phyloP scores from a whole-genome alignment of 2,113 vertebrate species.

The Ophthalmotilapia sp. region DNA sequence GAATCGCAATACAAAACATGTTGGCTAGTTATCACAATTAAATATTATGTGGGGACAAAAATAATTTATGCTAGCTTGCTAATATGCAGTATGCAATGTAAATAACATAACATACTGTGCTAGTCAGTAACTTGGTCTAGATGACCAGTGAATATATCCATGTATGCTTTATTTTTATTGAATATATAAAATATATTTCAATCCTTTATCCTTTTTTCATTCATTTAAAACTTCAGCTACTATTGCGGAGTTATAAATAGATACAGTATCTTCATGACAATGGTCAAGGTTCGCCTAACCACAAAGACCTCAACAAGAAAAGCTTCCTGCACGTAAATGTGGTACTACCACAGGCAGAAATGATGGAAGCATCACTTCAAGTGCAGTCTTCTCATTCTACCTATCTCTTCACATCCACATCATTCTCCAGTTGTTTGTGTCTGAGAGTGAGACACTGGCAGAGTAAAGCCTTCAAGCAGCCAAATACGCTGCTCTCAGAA shows the following conservation, averaged over 20 bases:
- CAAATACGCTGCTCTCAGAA: slow-evolving; percentile 17
- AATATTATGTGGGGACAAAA: not conserved
- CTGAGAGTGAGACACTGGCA: slow-evolving; percentile 5
- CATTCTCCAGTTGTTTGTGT: slow-evolving; percentile 15
- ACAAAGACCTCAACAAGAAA: slow-evolving; percentile 1
- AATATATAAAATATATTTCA: not conserved
- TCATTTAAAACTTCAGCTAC: not conserved
- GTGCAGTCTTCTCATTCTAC: slow-evolving; percentile 11
- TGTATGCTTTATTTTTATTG: not conserved
- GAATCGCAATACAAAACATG: not conserved
- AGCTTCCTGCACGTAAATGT: not conserved
- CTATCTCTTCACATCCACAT: slow-evolving; percentile 20
- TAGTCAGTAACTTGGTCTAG: not conserved
- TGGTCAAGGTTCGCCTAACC: not conserved
- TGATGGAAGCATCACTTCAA: slow-evolving; percentile 43
- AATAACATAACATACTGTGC: not conserved
- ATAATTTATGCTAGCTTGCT: not conserved
- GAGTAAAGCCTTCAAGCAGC: slow-evolving; percentile 33
- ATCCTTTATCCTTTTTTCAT: not conserved
- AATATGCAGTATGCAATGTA: not conserved
- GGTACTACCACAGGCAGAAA: not conserved
- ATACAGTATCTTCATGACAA: not conserved
- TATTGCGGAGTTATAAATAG: not conserved
- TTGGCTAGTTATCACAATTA: not conserved
- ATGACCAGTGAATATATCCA: not conserved